phyloP scores from a whole-genome alignment of 2,888 invertebrate species.

The Himalopsyche kuldschensis region DNA sequence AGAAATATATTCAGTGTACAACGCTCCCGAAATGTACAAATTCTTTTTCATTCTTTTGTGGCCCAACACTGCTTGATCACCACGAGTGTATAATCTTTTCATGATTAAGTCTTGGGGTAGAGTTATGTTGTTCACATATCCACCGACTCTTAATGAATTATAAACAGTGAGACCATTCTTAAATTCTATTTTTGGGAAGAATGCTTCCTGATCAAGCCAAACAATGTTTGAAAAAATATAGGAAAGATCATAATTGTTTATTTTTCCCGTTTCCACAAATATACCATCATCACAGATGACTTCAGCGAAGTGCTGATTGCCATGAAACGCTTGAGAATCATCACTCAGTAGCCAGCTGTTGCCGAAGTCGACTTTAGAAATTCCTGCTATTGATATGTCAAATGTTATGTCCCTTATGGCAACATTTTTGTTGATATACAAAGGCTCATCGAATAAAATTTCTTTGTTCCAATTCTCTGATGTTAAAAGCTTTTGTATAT shows the following conservation, averaged over 20 bases:
- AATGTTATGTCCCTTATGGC: constrained; percentile 50
- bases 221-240: constrained; percentile 47
- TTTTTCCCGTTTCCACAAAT: constrained; percentile 45
- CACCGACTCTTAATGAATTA: constrained; percentile 42
- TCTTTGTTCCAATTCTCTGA: constrained; percentile 31
- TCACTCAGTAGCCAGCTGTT: constrained; percentile 48
- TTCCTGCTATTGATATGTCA: constrained; percentile 48
- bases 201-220: constrained; percentile 47
- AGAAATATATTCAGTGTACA: constrained; percentile 8
- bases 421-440: constrained; percentile 41
- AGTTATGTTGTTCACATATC: constrained; percentile 48
- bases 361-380: constrained; percentile 49
- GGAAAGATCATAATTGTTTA: constrained; percentile 48
- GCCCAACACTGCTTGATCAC: constrained; percentile 42
- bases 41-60: constrained; percentile 44
- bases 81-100: constrained; percentile 37
- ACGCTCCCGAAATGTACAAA: constrained; percentile 43
- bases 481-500: constrained; percentile 27
- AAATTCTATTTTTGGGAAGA: constrained; percentile 50
- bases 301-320: constrained; percentile 44
- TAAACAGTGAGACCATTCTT: constrained; percentile 39
- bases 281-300: constrained; percentile 46
- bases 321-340: constrained; percentile 45
- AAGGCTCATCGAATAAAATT: constrained; percentile 35
- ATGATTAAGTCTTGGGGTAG: constrained; percentile 51